These are phyloP conservation scores for Tragelaphus scriptus DNA, from an alignment of 2,113 vertebrate genomes.

Conservation along the genomic window DNA sequence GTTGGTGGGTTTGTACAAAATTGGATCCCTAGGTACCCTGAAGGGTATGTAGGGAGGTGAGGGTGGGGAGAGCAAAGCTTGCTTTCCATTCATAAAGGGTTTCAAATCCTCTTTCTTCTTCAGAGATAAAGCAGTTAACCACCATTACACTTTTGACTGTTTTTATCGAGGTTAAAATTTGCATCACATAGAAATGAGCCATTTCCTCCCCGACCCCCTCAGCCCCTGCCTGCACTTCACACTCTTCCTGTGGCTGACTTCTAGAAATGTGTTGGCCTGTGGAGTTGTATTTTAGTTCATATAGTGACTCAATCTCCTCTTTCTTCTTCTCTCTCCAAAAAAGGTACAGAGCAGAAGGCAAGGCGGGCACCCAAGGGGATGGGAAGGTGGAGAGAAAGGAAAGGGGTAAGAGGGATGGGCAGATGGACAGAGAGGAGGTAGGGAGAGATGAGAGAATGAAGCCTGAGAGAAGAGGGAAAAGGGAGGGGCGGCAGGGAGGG, in stretches of 20 bases:
- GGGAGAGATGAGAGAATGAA: not conserved
- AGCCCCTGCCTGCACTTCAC: fast-evolving
- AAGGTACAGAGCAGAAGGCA: not conserved
- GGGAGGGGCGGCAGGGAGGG: too few relatives aligned
- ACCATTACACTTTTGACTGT: not conserved
- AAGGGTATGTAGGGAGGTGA: not conserved
- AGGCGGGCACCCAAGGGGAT: not conserved
- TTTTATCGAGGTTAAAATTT: not conserved
- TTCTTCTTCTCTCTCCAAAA: not conserved
- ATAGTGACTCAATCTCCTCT: not conserved
- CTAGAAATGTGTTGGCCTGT: not conserved
- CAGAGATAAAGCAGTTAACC: not conserved
- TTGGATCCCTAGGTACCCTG: not conserved
- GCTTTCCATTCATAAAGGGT: not conserved
- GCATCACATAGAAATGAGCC: not conserved
- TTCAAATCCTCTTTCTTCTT: not conserved
- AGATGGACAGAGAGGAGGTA: too few relatives aligned
- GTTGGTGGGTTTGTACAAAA: not conserved
- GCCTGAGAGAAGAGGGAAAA: not conserved
- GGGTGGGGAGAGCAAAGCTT: not conserved
- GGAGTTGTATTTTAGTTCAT: not conserved
- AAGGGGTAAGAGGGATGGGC: not conserved
- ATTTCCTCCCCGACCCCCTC: fast-evolving
- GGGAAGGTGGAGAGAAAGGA: not conserved
- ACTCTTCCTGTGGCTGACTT: not conserved